Evolutionary conservation across 2,888 invertebrate species (phyloP).

Genomic region (Noctuana brunneofusca): DNA sequence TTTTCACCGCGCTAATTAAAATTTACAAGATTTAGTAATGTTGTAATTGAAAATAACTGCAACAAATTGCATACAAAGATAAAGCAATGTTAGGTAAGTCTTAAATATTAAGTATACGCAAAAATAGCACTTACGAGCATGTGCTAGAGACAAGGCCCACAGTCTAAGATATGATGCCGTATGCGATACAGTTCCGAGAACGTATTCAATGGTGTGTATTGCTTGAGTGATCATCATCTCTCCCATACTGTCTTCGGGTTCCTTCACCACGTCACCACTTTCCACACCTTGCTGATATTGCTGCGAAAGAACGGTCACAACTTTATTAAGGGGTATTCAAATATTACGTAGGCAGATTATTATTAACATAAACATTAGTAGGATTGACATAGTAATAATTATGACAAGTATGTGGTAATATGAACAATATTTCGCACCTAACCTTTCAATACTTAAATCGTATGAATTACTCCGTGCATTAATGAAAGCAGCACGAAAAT

Average conservation of each 20-base stretch:
- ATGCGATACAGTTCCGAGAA: conserved; percentile 94
- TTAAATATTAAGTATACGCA: neutral
- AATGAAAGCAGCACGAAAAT: too few species aligned
- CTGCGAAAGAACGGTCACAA: neutral
- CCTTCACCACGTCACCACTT: conserved; percentile 55
- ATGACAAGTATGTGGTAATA: too few species aligned
- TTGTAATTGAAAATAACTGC: too few species aligned
- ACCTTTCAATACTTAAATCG: neutral
- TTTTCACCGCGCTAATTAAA: too few species aligned
- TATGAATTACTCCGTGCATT: neutral
- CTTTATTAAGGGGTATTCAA: too few species aligned
- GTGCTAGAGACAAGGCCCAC: conserved; percentile 95
- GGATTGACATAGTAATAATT: too few species aligned
- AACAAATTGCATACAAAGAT: too few species aligned
- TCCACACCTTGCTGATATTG: conserved; percentile 62
- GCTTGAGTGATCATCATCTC: conserved; percentile 92
- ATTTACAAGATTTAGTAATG: too few species aligned
- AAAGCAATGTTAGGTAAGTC: too few species aligned
- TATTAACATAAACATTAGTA: too few species aligned
- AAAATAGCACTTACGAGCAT: conserved; percentile 87
- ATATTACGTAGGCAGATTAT: too few species aligned
- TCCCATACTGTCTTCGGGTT: conserved; percentile 81
- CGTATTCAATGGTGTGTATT: conserved; percentile 95
- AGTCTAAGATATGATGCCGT: conserved; percentile 95
- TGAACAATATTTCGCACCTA: too few species aligned